These are phyloP conservation scores for Percopsis transmontana DNA, from an alignment of 2,113 vertebrate genomes.

Conservation along the genomic window DNA sequence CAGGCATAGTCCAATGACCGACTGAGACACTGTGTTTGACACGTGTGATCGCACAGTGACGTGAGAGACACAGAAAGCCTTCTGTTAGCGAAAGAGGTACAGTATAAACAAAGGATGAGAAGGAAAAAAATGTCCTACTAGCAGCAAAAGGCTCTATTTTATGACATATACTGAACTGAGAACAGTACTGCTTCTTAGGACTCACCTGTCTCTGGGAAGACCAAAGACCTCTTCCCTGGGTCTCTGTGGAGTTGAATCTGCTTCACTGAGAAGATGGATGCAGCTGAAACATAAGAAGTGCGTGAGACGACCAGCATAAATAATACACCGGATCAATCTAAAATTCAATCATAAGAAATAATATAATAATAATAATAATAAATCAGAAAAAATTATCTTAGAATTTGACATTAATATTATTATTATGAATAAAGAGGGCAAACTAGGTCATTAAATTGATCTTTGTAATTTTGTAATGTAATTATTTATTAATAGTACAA, in stretches of 20 bases:
- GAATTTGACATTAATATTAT: too few relatives aligned
- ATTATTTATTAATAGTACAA: too few relatives aligned
- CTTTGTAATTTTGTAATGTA: too few relatives aligned
- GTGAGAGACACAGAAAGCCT: constrained; percentile 45
- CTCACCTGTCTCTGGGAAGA: constrained; percentile 78
- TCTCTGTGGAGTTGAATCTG: constrained; percentile 81
- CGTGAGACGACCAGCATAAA: constrained; percentile 2
- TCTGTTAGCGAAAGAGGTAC: constrained; percentile 21
- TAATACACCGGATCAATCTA: too few relatives aligned
- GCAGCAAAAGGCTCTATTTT: constrained; percentile 28
- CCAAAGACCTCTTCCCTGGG: constrained; percentile 78
- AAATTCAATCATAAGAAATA: too few relatives aligned
- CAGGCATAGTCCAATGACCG: not conserved
- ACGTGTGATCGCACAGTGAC: constrained; percentile 36
- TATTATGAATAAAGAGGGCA: too few relatives aligned
- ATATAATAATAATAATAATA: too few relatives aligned
- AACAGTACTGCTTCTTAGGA: constrained; percentile 3
- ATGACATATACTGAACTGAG: not conserved
- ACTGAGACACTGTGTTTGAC: constrained; percentile 18
- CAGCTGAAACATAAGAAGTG: constrained; percentile 60
- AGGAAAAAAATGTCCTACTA: constrained; percentile 28
- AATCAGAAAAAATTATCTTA: too few relatives aligned
- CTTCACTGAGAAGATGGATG: constrained; percentile 82
- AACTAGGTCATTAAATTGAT: too few relatives aligned
- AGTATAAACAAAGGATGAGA: constrained; percentile 6